Conservation (phyloP, 2,797 vertebrate genomes). For the Smutsia temminckii region DNA sequence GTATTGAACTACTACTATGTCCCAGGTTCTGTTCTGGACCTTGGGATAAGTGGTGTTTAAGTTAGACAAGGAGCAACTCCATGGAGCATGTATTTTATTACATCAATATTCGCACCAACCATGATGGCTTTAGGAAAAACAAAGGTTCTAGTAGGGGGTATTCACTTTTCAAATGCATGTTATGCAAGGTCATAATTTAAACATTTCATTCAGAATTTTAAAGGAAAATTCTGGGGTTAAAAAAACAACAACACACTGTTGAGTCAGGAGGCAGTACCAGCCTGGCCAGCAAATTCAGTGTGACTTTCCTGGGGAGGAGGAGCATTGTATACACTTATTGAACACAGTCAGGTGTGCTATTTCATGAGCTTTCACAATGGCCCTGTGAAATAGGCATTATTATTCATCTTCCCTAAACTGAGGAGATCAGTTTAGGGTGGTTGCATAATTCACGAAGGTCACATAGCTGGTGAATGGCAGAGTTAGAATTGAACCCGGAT, state of each 20-base stretch:
- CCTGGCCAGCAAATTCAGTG: background rate
- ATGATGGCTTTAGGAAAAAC: background rate
- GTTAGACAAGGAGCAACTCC: background rate
- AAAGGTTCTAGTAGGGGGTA: background rate
- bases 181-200: background rate
- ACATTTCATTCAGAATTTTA: background rate
- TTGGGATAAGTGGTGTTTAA: background rate
- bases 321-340: background rate
- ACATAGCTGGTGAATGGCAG: background rate
- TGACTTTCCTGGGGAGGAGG: background rate
- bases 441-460: background rate
- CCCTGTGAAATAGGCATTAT: background rate
- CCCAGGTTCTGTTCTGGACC: background rate
- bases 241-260: background rate
- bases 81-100: background rate
- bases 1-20: background rate
- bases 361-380: background rate
- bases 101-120: background rate
- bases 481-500: background rate
- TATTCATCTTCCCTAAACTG: background rate
- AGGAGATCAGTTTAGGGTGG: background rate
- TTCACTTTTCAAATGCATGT: background rate
- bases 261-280: background rate
- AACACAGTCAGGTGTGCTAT: background rate
- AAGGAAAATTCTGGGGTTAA: background rate